These are phyloP conservation scores for Ciconia stormi DNA, from an alignment of 2,113 vertebrate species.

Conservation along the genomic window DNA sequence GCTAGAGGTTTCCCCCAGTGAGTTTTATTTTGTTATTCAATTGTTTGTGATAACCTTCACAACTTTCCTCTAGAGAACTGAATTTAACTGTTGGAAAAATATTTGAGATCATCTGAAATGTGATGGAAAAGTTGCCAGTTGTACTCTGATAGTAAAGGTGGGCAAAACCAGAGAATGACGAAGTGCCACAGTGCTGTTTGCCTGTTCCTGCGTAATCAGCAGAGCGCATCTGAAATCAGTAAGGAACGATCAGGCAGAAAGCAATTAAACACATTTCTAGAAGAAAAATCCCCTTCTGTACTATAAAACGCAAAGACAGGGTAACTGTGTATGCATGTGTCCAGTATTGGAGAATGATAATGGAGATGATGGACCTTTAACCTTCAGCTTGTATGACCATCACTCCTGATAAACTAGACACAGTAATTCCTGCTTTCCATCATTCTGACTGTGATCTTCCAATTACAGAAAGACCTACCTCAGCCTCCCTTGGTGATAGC, in stretches of 20 bases:
- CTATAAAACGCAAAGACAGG: not conserved
- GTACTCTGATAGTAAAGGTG: not conserved
- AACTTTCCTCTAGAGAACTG: not conserved
- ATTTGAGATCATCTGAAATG: not conserved
- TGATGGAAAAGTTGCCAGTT: not conserved
- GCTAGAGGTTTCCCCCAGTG: not conserved
- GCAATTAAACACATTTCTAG: not conserved
- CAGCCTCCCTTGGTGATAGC: constrained; percentile 83
- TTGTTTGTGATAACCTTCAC: not conserved
- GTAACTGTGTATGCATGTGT: not conserved
- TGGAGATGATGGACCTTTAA: not conserved
- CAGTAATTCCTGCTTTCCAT: not conserved
- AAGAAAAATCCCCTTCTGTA: not conserved
- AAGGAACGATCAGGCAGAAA: not conserved
- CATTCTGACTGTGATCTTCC: not conserved
- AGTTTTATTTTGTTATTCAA: not conserved
- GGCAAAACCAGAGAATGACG: not conserved
- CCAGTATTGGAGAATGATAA: not conserved
- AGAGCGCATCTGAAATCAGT: not conserved
- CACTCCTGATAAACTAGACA: not conserved
- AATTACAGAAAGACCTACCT: constrained; percentile 79
- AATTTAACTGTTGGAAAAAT: not conserved
- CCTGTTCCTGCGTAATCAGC: not conserved
- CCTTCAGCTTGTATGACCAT: not conserved
- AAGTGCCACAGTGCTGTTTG: not conserved